phyloP scores from a whole-genome alignment of 2,888 invertebrate genomes.

The Brachynemurus nebulosus region DNA sequence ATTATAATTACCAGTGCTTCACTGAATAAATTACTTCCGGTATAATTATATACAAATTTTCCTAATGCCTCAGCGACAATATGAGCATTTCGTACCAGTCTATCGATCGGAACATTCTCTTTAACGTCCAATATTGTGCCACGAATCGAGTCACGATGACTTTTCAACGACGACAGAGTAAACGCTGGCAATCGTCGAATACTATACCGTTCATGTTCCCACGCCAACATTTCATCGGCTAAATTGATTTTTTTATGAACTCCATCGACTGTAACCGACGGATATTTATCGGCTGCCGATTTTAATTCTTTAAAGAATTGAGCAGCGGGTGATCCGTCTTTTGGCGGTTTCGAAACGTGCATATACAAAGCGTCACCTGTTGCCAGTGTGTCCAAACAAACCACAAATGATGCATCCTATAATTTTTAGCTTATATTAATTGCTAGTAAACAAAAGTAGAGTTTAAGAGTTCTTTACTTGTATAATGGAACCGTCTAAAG shows the following conservation, averaged over 20 bases:
- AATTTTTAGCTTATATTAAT: conserved; percentile 23
- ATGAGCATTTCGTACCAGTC: conserved; percentile 52
- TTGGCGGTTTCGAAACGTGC: conserved; percentile 94
- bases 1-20: conserved; percentile 52
- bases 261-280: conserved; percentile 42
- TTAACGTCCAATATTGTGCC: conserved; percentile 49
- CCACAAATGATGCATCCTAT: conserved; percentile 75
- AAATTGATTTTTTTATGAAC: conserved; percentile 94
- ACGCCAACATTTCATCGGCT: conserved; percentile 78
- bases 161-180: conserved; percentile 70
- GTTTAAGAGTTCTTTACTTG: conserved; percentile 40
- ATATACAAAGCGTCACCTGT: conserved; percentile 54
- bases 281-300: conserved; percentile 35
- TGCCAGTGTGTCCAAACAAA: conserved; percentile 77
- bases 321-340: conserved; percentile 64
- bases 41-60: conserved; percentile 62
- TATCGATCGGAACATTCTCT: conserved; percentile 39
- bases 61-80: conserved; percentile 74
- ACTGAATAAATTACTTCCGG: conserved; percentile 50
- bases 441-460: no score
- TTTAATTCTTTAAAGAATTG: conserved; percentile 51
- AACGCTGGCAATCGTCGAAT: conserved; percentile 84
- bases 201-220: conserved; percentile 96
- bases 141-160: conserved; percentile 46
- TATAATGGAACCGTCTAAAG: conserved; percentile 49